phyloP scores from a whole-genome alignment of 2,797 vertebrate genomes.

The Morus bassanus region DNA sequence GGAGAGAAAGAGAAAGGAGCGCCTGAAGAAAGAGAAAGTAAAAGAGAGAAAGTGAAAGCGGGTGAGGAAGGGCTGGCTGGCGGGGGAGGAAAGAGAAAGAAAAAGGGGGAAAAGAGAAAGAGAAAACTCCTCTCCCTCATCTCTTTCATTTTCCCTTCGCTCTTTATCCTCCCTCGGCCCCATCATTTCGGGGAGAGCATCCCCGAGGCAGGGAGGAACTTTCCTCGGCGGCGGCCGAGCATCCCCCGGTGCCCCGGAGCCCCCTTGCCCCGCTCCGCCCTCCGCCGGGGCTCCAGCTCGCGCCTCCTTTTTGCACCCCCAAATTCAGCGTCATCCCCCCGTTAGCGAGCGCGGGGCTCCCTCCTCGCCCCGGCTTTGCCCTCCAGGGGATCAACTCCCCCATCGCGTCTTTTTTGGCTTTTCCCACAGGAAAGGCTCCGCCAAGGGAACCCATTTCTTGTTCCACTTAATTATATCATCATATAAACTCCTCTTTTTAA shows the following conservation, averaged over 20 bases:
- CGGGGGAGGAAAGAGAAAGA: neutral
- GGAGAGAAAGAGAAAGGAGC: neutral
- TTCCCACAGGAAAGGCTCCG: neutral
- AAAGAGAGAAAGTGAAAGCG: neutral
- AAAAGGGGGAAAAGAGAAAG: neutral
- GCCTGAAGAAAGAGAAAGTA: neutral
- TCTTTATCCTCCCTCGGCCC: neutral
- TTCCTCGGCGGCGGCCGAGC: no score
- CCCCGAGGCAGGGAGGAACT: neutral
- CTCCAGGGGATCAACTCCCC: neutral
- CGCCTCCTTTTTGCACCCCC: neutral
- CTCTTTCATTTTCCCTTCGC: constrained; percentile 14
- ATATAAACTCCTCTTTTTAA: neutral
- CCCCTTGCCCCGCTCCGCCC: rapidly evolving
- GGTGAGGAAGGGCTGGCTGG: neutral
- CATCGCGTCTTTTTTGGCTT: no score
- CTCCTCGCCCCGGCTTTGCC: neutral
- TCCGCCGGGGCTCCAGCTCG: neutral
- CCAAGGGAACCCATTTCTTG: neutral
- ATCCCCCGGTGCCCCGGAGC: neutral
- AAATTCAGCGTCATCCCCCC: neutral
- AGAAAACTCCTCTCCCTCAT: neutral
- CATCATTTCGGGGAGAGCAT: neutral
- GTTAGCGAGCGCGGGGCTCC: neutral
- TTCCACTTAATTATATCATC: neutral